A percentile compares a stretch with the other conserved stretches of the same genome.
phyloP scores from a whole-genome alignment of 2,888 invertebrate species.

The Macaria liturata region DNA sequence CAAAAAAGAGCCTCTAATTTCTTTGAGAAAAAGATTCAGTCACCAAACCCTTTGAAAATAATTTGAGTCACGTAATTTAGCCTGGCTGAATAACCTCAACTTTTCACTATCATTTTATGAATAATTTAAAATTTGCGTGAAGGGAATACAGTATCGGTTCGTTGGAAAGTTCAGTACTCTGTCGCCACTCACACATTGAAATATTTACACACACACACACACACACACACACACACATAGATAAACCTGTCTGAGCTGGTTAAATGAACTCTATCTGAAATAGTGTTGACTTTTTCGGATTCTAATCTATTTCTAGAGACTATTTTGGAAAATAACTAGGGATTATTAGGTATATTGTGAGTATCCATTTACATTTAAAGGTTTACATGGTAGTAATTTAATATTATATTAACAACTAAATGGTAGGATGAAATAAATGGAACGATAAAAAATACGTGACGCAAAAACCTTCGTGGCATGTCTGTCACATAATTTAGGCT shows the following conservation, averaged over 20 bases:
- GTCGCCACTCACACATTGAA: constrained; percentile 4
- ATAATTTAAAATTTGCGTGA: constrained; percentile 22
- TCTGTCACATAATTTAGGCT: too few species aligned
- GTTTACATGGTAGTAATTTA: too few species aligned
- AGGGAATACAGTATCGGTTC: constrained; percentile 19
- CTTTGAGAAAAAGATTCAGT: constrained; percentile 1
- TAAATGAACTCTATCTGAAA: constrained; percentile 8
- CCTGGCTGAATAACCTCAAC: constrained; percentile 22
- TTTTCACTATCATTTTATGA: constrained; percentile 26
- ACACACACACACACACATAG: constrained; percentile 1
- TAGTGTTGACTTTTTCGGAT: not conserved
- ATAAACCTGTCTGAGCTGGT: constrained; percentile 2
- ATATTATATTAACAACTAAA: too few species aligned
- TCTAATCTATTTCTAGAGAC: constrained; percentile 2
- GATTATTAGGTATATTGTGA: too few species aligned
- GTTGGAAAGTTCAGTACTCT: constrained; percentile 12
- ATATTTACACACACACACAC: not conserved
- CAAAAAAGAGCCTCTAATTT: constrained; percentile 10
- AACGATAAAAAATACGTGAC: too few species aligned
- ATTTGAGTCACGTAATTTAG: constrained; percentile 27
- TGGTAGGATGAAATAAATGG: too few species aligned
- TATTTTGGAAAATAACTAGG: too few species aligned
- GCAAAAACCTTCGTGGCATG: too few species aligned
- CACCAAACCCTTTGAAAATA: constrained; percentile 18
- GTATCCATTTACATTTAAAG: too few species aligned